Evolutionary conservation across 2,888 invertebrate species (phyloP).

Genomic region (Pandemis corylana): DNA sequence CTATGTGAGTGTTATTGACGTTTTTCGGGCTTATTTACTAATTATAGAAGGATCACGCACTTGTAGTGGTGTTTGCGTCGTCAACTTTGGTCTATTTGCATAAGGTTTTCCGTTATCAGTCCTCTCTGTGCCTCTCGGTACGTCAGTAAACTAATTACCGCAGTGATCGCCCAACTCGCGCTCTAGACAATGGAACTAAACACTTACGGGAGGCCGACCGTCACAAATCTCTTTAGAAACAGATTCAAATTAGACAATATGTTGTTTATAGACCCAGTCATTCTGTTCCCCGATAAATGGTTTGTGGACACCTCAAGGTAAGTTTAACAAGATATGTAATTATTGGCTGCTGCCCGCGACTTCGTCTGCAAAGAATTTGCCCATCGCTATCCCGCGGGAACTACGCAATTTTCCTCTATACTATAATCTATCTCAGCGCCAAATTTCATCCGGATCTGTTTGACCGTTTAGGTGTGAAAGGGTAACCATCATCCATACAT

Average conservation of each 20-base stretch:
- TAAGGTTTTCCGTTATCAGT: constrained; percentile 46
- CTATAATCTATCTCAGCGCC: no score
- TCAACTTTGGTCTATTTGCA: constrained; percentile 56
- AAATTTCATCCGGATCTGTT: no score
- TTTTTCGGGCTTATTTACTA: constrained; percentile 65
- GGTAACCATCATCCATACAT: no score
- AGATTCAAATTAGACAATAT: constrained; percentile 32
- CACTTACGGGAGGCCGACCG: constrained; percentile 46
- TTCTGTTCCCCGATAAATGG: constrained; percentile 26
- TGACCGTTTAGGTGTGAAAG: no score
- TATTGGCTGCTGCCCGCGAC: no score
- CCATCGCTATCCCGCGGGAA: no score
- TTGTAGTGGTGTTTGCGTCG: constrained; percentile 54
- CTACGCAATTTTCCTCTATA: no score
- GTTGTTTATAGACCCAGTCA: constrained; percentile 27
- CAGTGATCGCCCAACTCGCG: constrained; percentile 21
- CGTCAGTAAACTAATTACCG: constrained; percentile 23
- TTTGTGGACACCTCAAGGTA: constrained; percentile 22
- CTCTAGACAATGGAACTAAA: constrained; percentile 45
- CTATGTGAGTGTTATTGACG: constrained; percentile 71
- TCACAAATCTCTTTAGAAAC: constrained; percentile 30
- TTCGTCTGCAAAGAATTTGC: no score
- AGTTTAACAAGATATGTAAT: background rate
- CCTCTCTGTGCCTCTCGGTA: constrained; percentile 42
- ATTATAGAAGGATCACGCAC: constrained; percentile 63